Base-by-base conservation (phyloP, 2,113 vertebrate genomes). In the Galbula dea region DNA sequence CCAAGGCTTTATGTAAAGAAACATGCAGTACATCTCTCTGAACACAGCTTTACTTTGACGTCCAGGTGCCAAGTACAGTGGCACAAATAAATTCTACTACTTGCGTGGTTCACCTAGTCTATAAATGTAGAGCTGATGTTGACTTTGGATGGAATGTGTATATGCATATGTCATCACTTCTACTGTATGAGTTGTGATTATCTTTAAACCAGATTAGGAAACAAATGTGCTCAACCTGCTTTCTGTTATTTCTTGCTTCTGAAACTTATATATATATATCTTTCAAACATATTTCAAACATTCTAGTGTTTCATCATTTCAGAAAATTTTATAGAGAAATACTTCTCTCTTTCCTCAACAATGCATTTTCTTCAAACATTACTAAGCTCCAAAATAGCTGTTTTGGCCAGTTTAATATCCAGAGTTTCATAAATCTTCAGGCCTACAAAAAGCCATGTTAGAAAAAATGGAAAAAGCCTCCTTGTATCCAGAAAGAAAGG, bases 1-100 rank as follows among this genome's bases (percentile, higher is more conserved):
- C 46, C 68, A 93, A 93, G 79, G 43, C 83, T 96, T 95, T 96
- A 67, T 93, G 90, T 87, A 84, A 87, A 94, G 73, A 89, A 83
- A 80, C 84, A 83, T 49, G 15, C 41, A 95, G 43, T 80, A 66
- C 88, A 89, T 75, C 75, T 84, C 90, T 96, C 59, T 93, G 81
- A 82, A 71, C 59, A 84, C 59, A 95, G 81, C 57, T 71, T 86
- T 88, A 41, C 82, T 95, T 96, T 95, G 86, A 93, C 82, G 71
- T 93, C 69, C 41, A 57, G 54, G 63, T 48, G 11, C 83, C 58
- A 88, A 88, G 29, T 93, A 73, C 83, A 79, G 71, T 51, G 46
- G 43, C 78, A 61, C 51, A 88, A 92, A 95, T 76, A 65, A 92
- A 63, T 73, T 84, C 80, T 58, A 49, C 32, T 62, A 1, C 48